Percentiles rank a stretch among this genome's conserved stretches.
phyloP scores from a whole-genome alignment of 2,888 invertebrate genomes.

The Neria commutata region DNA sequence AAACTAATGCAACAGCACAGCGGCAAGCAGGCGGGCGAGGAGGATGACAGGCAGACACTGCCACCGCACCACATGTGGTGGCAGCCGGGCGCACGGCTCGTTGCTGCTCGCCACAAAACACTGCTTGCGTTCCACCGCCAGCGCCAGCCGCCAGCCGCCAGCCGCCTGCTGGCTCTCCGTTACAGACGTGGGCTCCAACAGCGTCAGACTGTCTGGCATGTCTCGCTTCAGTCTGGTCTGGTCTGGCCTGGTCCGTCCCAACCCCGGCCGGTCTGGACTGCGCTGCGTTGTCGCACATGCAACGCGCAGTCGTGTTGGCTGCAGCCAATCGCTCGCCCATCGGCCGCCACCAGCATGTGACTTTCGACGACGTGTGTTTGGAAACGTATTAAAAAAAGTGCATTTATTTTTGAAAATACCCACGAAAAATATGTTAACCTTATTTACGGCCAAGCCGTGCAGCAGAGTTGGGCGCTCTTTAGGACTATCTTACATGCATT shows the following conservation, averaged over 20 bases:
- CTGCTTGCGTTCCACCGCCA: neutral
- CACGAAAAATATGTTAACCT: neutral
- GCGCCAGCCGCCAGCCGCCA: neutral
- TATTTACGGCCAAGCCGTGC: too few species aligned
- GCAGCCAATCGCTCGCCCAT: neutral
- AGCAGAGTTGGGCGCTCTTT: too few species aligned
- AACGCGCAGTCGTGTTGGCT: neutral
- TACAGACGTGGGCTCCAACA: slow-evolving; percentile 58
- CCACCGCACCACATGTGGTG: slow-evolving; percentile 10
- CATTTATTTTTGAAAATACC: slow-evolving; percentile 1
- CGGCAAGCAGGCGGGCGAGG: neutral
- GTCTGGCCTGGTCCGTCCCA: slow-evolving; percentile 15
- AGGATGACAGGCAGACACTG: neutral
- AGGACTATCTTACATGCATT: too few species aligned
- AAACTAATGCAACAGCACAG: slow-evolving; percentile 16
- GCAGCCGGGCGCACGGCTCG: neutral
- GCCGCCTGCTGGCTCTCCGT: neutral
- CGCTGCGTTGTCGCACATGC: too few species aligned
- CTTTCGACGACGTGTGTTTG: neutral
- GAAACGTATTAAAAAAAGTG: neutral
- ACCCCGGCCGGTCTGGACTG: neutral
- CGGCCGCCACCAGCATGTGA: neutral
- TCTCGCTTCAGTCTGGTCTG: slow-evolving; percentile 36
- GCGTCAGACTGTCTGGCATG: slow-evolving; percentile 61
- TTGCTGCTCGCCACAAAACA: neutral